These are phyloP conservation scores for Oncorhynchus tshawytscha DNA, from an alignment of 2,113 vertebrate genomes.

Conservation along the genomic window DNA sequence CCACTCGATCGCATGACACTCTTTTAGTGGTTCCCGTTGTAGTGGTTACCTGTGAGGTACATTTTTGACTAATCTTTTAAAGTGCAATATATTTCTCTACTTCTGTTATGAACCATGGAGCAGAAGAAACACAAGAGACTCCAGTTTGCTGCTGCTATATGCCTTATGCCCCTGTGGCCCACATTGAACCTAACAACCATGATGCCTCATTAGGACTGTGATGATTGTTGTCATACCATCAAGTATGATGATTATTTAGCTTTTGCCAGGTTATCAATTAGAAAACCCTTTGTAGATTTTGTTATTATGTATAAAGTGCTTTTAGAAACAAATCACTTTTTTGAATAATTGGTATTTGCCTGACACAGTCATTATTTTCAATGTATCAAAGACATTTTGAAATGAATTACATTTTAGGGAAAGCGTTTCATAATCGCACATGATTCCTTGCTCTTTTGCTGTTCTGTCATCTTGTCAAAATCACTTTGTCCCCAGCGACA, in stretches of 20 bases:
- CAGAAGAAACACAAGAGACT: slow-evolving; percentile 37
- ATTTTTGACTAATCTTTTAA: slow-evolving; percentile 65
- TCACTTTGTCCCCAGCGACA: not conserved
- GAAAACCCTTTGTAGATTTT: slow-evolving; percentile 33
- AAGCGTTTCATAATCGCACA: slow-evolving; percentile 9
- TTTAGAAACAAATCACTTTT: slow-evolving; percentile 49
- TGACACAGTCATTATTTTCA: not conserved
- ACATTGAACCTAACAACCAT: slow-evolving; percentile 44
- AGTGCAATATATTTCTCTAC: slow-evolving; percentile 78
- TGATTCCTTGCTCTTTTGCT: slow-evolving; percentile 46
- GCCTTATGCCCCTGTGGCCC: slow-evolving; percentile 69
- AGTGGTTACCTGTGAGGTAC: slow-evolving; percentile 64
- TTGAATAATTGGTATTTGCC: slow-evolving; percentile 24
- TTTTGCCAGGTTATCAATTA: slow-evolving; percentile 28
- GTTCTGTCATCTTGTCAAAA: slow-evolving; percentile 2
- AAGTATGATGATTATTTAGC: slow-evolving; percentile 28
- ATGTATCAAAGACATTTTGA: slow-evolving; percentile 43
- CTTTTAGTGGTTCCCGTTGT: slow-evolving; percentile 49
- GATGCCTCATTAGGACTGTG: slow-evolving; percentile 53
- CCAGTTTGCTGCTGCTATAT: slow-evolving; percentile 64
- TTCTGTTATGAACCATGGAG: slow-evolving; percentile 48
- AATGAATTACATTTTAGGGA: slow-evolving; percentile 51
- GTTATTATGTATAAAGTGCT: slow-evolving; percentile 45
- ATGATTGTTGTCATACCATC: slow-evolving; percentile 31
- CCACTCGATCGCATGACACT: slow-evolving; percentile 50